Evolutionary conservation across 2,113 vertebrate genomes (phyloP).

Genomic region (Hylia prasina): DNA sequence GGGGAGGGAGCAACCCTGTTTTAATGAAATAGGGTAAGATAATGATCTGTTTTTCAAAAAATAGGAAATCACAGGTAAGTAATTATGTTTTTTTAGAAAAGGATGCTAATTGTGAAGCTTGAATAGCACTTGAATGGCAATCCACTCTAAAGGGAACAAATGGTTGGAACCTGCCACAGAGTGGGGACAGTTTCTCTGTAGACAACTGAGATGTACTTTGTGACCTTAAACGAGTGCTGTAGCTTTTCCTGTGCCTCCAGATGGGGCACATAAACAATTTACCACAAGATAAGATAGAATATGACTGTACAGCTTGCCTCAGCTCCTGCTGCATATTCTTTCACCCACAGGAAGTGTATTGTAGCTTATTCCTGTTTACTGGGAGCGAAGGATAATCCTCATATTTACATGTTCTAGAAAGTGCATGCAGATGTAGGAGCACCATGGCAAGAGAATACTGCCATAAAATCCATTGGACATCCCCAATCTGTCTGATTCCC

Average conservation of each 20-base stretch:
- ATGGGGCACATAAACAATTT: not conserved
- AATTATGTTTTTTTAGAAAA: not conserved
- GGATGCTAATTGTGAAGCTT: not conserved
- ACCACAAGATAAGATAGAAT: not conserved
- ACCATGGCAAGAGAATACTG: not conserved
- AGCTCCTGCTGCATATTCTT: not conserved
- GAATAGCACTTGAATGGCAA: not conserved
- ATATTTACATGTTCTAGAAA: not conserved
- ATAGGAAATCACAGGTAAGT: not conserved
- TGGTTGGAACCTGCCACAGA: not conserved
- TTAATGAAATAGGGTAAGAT: not conserved
- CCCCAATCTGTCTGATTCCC: not conserved
- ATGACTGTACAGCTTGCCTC: not conserved
- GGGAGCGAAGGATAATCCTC: not conserved
- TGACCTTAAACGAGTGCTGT: not conserved
- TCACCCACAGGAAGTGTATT: not conserved
- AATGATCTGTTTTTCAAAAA: not conserved
- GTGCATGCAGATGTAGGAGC: not conserved
- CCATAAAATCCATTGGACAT: not conserved
- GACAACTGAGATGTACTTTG: not conserved
- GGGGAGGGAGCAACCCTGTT: not conserved
- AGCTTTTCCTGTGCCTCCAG: not conserved
- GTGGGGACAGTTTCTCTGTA: not conserved
- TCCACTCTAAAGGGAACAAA: not conserved
- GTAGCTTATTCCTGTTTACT: not conserved